phyloP scores from a whole-genome alignment of 2,797 vertebrate species.

The Melanotaenia maccullochi region DNA sequence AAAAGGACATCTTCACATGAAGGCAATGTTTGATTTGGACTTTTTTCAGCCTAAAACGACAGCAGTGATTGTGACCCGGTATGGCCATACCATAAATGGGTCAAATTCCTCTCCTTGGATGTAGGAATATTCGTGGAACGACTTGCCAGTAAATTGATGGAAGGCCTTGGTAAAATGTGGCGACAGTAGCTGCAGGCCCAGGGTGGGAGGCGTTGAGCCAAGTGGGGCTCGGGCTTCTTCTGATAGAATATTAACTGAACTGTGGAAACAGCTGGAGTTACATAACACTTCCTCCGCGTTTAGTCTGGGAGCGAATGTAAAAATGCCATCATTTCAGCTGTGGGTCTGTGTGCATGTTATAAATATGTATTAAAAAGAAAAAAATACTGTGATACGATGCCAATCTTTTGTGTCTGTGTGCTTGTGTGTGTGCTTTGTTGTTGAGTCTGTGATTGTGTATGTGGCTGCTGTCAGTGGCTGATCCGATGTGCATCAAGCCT shows the following conservation, averaged over 20 bases:
- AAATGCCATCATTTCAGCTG: slow-evolving; percentile 46
- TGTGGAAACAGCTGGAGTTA: slow-evolving; percentile 76
- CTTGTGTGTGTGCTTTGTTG: slow-evolving; percentile 19
- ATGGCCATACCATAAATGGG: slow-evolving; percentile 17
- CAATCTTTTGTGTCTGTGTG: slow-evolving; percentile 24
- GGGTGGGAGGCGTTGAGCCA: slow-evolving; percentile 43
- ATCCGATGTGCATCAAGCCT: slow-evolving; percentile 64
- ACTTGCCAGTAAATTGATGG: slow-evolving; percentile 45
- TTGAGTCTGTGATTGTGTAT: slow-evolving; percentile 14
- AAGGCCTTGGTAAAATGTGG: slow-evolving; percentile 42
- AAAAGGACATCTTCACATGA: too few species aligned
- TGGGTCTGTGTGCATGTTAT: slow-evolving; percentile 13
- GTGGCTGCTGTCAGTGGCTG: slow-evolving; percentile 46
- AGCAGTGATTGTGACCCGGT: slow-evolving; percentile 10
- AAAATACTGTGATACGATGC: slow-evolving; percentile 31
- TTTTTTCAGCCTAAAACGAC: background rate
- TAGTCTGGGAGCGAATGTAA: slow-evolving; percentile 53
- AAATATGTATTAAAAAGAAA: slow-evolving; percentile 48
- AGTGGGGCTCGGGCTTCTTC: slow-evolving; percentile 46
- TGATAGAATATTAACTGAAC: slow-evolving; percentile 65
- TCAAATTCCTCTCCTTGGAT: slow-evolving; percentile 26
- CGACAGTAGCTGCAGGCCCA: slow-evolving; percentile 53
- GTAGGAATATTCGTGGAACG: slow-evolving; percentile 59
- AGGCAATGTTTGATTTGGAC: background rate
- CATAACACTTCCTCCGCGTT: slow-evolving; percentile 70